Conservation (phyloP, 35 echinoderm and acorn worm genomes). For the Strongylocentrotus purpuratus region DNA sequence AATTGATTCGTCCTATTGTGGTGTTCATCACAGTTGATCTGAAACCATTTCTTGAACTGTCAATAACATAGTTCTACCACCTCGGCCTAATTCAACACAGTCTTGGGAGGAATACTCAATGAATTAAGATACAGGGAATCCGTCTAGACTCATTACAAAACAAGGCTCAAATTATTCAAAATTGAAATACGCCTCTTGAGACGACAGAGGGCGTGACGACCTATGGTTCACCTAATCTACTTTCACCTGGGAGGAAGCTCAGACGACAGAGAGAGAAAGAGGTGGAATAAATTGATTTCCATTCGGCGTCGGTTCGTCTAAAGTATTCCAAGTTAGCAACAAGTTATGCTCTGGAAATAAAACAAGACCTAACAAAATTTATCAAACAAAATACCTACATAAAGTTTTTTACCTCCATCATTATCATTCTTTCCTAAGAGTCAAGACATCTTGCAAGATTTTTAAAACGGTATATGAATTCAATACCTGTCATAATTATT, state of each 20-base stretch:
- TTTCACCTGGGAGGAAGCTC: neutral
- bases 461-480: no score
- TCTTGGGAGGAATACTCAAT: neutral
- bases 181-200: neutral
- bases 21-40: no score
- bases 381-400: neutral
- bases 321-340: neutral
- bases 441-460: no score
- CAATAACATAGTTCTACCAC: no score
- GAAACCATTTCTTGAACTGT: no score
- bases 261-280: neutral
- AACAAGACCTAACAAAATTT: neutral
- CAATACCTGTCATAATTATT: no score
- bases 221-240: neutral
- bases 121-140: neutral
- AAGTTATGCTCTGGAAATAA: neutral
- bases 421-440: no score
- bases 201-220: neutral
- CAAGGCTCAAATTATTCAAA: neutral
- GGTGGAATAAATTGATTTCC: neutral
- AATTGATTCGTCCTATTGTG: no score
- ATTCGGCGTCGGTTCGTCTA: neutral
- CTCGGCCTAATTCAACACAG: neutral
- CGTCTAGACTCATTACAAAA: conserved; percentile 6
- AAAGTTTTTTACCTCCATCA: no score